Conservation (phyloP, 1,140 invertebrate genomes). For the Cyrtorhinus lividipennis region DNA sequence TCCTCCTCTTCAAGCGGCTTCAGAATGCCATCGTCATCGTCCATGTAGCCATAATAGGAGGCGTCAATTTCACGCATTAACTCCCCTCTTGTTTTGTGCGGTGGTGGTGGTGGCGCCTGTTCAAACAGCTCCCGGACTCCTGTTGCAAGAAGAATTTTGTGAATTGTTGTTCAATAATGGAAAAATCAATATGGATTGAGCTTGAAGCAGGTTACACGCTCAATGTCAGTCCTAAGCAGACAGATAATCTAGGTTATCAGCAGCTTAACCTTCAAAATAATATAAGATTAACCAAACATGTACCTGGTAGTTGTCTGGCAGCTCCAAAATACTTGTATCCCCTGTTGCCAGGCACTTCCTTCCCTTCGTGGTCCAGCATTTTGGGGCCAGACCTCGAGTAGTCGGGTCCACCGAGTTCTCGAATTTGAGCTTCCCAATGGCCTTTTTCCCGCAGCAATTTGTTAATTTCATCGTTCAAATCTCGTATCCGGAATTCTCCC, state of each 20-base stretch:
- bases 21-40: constrained; percentile 94
- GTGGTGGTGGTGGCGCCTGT: constrained; percentile 77
- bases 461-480: constrained; percentile 99
- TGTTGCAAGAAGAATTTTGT: too few relatives aligned
- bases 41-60: constrained; percentile 96
- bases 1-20: constrained; percentile 71
- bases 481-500: constrained; percentile 93
- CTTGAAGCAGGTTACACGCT: too few relatives aligned
- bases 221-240: too few relatives aligned
- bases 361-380: constrained; percentile 90
- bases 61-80: constrained; percentile 97
- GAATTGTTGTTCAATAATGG: too few relatives aligned
- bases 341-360: constrained; percentile 92
- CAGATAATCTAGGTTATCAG: too few relatives aligned
- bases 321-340: constrained; percentile 99
- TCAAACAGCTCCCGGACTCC: constrained; percentile 96
- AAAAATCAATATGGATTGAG: too few relatives aligned
- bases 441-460: constrained; percentile 87
- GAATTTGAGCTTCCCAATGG: constrained; percentile 96
- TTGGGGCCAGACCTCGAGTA: constrained; percentile 81
- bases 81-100: constrained; percentile 84
- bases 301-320: constrained; percentile 89
- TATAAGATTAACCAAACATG: too few relatives aligned
- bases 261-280: too few relatives aligned
- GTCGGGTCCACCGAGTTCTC: constrained; percentile 87